Evolutionary conservation across 2,888 invertebrate genomes (phyloP), one percentile per base, ranked within the genome.

Genomic region (Pterostichus niger): DNA sequence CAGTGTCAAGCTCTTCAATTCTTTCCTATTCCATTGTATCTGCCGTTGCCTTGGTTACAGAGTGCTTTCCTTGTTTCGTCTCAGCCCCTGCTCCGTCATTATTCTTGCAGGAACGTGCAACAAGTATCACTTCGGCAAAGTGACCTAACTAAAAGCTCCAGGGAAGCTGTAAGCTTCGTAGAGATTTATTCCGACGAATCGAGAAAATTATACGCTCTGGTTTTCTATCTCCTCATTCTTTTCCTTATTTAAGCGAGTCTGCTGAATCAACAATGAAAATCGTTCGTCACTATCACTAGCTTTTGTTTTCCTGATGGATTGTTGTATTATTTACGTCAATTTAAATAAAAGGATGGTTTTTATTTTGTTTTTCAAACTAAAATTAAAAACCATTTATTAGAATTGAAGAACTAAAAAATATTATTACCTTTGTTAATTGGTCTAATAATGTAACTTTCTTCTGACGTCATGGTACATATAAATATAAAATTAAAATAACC

Each of bases 21-120:
- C 84, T 84, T 84, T 64, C 56, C 31, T 17, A n/a, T 59, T 59
- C 49, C 84, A 85, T 86, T 84, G 85, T 85, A 84, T 84, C 85
- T 84, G 83, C 73, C 85, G 86, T 86, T 85, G 78, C 85, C 85
- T 81, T 79, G 86, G 85, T 78, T 84, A 86, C 86, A 86, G 85
- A 86, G 86, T 86, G 86, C 85, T 85, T 15, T 71, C 71, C 54
- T 17, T 31, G 5, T 64, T 9, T 6, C 80, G 9, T 79, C 64
- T 24, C 46, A n/a, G 7, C 40, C 61, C 68, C 17, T 59, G 31
- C 15, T 17, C 49, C 71, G 24, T 71, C 80, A 71, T 79, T 64
- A 79, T 61, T 56, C 56, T 31, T 56, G 11, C 40, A 6, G 56
- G 44, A 49, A 54, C 64, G 84, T 84, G 85, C 85, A 86, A 86